Base-by-base conservation (phyloP, 2,113 vertebrate species). In the Amblyopsis rosae region DNA sequence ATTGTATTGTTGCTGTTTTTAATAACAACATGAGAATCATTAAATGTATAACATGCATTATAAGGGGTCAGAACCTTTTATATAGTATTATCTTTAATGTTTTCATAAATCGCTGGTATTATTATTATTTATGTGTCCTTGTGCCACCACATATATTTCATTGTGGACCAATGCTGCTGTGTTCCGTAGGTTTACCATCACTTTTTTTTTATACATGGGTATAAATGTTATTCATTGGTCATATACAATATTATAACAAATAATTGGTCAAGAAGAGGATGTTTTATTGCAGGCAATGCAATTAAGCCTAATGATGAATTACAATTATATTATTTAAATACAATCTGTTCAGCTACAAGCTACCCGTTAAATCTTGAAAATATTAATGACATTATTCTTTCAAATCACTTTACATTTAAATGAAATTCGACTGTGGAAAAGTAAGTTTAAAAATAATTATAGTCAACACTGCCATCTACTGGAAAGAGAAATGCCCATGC, bases 401-500 rank as follows among this genome's bases (percentile, higher is more conserved):
- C 61, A 12, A 70, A 54, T 56, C 59, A 6, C 45, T 62, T 59
- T 13, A 65, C 10, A 62, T 66, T 54, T 65, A n/a, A 54, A 54
- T 69, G 17, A 26, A 26, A 12, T 33, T 33, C 4, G 15, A n/a
- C 12, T 13, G 4, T 16, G n/a, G 13, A n/a, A 9, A 17, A 16
- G n/a, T 16, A 9, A 17, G 16, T 17, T 17, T 1, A 4, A 2
- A 19, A 19, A 19, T 0, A 56, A 67, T 73, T 51, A 53, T 51
- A 54, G 78, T 72, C 78, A 82, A 78, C 35, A 72, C 41, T 71
- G 77, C 68, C 84, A 81, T 69, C 89, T 82, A 78, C 53, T 77
- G 87, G 60, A 26, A 0, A 9, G 16, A 56, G 1, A 41, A 12
- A 0, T 48, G 2, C 19, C 16, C 4, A 10, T 26, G 32, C 16